Conservation (phyloP, 2,113 vertebrate genomes). For the Prunella fulvescens region DNA sequence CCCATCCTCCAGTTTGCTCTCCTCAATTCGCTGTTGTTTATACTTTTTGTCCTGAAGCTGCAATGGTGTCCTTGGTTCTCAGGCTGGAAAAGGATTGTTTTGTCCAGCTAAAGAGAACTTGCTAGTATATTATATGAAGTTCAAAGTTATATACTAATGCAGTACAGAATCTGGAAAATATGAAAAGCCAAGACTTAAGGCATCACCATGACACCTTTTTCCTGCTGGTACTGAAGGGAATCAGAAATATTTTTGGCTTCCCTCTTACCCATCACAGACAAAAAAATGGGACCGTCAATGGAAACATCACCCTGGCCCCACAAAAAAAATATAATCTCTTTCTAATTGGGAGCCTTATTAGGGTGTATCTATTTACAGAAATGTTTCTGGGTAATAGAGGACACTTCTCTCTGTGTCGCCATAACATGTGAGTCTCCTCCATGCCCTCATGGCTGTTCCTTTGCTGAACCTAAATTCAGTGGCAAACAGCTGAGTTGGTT, state of each 20-base stretch:
- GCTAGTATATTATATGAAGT: neutral
- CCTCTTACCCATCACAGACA: neutral
- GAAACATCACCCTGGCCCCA: neutral
- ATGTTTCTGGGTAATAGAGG: neutral
- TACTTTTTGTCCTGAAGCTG: neutral
- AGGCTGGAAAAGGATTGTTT: neutral
- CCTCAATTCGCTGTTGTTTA: neutral
- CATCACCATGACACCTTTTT: neutral
- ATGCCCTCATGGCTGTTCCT: neutral
- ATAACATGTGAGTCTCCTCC: fast-evolving
- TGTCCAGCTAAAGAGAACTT: neutral
- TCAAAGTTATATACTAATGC: neutral
- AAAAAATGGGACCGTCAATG: neutral
- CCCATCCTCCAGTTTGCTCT: neutral
- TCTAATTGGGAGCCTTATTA: neutral
- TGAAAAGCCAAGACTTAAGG: neutral
- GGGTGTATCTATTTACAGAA: neutral
- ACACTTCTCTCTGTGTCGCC: fast-evolving
- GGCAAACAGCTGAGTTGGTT: neutral
- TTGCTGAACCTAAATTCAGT: neutral
- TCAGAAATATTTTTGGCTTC: neutral
- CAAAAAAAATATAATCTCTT: neutral
- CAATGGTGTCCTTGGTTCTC: neutral
- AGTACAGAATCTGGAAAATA: neutral
- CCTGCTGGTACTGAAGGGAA: neutral